These are phyloP conservation scores for Petrolisthes cinctipes DNA, from an alignment of 2,888 invertebrate genomes.

Conservation along the genomic window DNA sequence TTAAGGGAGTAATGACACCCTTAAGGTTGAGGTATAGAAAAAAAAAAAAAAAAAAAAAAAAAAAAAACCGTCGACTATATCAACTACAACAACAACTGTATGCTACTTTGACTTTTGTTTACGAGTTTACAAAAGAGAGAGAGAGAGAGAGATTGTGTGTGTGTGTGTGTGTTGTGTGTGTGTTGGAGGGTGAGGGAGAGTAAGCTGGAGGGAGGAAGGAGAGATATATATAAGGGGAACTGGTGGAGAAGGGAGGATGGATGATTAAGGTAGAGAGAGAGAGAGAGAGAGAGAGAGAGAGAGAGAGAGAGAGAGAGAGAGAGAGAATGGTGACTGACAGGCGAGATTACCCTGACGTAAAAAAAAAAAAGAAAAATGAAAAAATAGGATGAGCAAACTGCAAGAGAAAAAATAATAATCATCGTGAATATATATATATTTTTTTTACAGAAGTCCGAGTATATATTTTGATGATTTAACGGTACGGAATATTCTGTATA, in stretches of 20 bases:
- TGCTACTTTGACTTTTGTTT: neutral
- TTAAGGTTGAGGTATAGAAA: neutral
- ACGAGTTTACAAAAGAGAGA: too few species aligned
- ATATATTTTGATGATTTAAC: too few species aligned
- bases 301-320: conserved; percentile 26
- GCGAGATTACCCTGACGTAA: neutral
- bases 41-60: neutral
- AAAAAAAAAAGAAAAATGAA: neutral
- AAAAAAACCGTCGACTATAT: neutral
- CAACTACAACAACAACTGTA: neutral
- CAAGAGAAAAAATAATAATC: neutral
- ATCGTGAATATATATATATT: neutral
- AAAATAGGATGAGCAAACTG: too few species aligned
- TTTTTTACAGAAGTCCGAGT: neutral
- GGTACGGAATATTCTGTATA: too few species aligned
- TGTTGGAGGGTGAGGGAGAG: neutral
- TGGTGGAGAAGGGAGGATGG: neutral
- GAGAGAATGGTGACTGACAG: neutral
- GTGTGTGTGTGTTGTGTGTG: neutral
- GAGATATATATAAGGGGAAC: too few species aligned
- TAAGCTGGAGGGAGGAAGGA: too few species aligned
- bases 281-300: conserved; percentile 9
- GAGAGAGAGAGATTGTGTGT: too few species aligned
- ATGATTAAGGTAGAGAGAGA: neutral
- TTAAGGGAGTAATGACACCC: neutral